Conservation (phyloP, 2,888 invertebrate species). For the Aradus depressus region DNA sequence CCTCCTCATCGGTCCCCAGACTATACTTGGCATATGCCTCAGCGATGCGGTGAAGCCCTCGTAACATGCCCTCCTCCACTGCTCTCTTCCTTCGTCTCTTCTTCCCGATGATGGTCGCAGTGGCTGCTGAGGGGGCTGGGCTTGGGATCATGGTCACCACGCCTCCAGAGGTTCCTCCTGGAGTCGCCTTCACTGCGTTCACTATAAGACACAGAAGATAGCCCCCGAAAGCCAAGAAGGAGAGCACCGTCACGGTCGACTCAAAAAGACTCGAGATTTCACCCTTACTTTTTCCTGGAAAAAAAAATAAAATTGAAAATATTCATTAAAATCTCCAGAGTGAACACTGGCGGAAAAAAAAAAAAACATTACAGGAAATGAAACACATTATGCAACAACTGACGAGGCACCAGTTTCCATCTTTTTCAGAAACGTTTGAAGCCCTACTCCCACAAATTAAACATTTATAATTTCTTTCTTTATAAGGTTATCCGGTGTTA, state of each 20-base stretch:
- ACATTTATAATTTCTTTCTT: too few relatives aligned
- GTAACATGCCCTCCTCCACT: slow-evolving; percentile 8
- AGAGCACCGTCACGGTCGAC: slow-evolving; percentile 61
- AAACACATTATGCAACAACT: too few relatives aligned
- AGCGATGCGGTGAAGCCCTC: slow-evolving; percentile 16
- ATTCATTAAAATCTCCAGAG: too few relatives aligned
- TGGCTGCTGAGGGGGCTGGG: slow-evolving; percentile 2
- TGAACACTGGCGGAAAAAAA: too few relatives aligned
- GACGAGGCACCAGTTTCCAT: too few relatives aligned
- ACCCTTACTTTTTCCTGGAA: slow-evolving; percentile 33
- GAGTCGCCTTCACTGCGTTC: slow-evolving; percentile 36
- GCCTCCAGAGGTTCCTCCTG: not conserved
- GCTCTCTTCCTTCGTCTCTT: not conserved
- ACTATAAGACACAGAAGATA: slow-evolving; percentile 67
- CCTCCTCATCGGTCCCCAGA: not conserved
- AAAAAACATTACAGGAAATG: too few relatives aligned
- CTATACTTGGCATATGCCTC: slow-evolving; percentile 21
- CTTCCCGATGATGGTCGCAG: not conserved
- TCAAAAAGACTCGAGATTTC: slow-evolving; percentile 66
- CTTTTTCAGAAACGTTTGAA: too few relatives aligned
- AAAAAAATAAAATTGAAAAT: too few relatives aligned
- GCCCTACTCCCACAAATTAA: too few relatives aligned
- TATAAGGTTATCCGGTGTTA: too few relatives aligned
- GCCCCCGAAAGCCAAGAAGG: slow-evolving; percentile 75
- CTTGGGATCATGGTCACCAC: not conserved